Evolutionary conservation across 2,888 invertebrate genomes (phyloP).

Genomic region (Idaea aversata): DNA sequence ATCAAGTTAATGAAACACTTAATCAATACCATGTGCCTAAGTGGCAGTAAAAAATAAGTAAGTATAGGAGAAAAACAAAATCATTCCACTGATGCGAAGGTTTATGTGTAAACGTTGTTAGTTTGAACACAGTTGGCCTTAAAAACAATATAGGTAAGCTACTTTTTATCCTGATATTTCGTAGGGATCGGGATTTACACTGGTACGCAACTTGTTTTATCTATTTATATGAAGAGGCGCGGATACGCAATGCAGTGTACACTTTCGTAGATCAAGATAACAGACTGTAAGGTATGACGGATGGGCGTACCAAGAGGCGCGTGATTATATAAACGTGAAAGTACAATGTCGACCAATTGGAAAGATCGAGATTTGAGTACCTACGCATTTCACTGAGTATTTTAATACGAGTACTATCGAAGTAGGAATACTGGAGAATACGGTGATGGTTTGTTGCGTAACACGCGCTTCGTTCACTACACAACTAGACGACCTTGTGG

Average conservation of each 20-base stretch:
- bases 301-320: slow-evolving; percentile 61
- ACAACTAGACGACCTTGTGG: neutral
- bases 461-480: neutral
- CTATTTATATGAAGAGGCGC: slow-evolving; percentile 49
- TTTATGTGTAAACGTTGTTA: too few relatives aligned
- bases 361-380: slow-evolving; percentile 51
- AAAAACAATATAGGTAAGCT: too few relatives aligned
- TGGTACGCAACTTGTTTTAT: slow-evolving; percentile 38
- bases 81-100: too few relatives aligned
- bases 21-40: too few relatives aligned
- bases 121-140: too few relatives aligned
- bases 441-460: neutral
- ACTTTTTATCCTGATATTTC: neutral
- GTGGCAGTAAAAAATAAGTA: too few relatives aligned
- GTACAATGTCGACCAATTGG: slow-evolving; percentile 63
- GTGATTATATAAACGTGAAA: slow-evolving; percentile 70
- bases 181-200: neutral
- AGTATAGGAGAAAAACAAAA: too few relatives aligned
- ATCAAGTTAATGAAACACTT: too few relatives aligned
- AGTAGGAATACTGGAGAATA: neutral
- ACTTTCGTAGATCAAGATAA: slow-evolving; percentile 70
- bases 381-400: slow-evolving; percentile 36
- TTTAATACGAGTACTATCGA: slow-evolving; percentile 30
- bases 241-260: slow-evolving; percentile 43
- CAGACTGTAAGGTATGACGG: slow-evolving; percentile 56